Base-by-base conservation (phyloP, 1,140 invertebrate genomes). In the Drosophila sechellia region DNA sequence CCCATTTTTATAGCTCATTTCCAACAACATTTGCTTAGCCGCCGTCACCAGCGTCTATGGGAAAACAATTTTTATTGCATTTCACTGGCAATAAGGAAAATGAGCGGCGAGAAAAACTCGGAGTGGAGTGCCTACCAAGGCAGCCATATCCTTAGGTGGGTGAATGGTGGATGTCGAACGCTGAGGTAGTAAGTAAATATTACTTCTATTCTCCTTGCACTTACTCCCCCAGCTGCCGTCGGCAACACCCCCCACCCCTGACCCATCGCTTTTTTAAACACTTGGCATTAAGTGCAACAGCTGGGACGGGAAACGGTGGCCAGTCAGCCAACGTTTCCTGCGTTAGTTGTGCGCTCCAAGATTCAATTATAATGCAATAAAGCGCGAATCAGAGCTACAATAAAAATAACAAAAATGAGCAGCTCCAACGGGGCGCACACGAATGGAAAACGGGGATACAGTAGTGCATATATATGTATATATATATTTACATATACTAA, bases 331-430 rank as follows among this genome's bases (percentile, higher is more conserved):
- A 59, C 79, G 80, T 89, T 89, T 87, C 79, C 84, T 84, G 83
- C 83, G 79, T 87, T 89, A 83, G 76, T 83, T 89, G 84, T 84
- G 84, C 84, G 84, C 83, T 90, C 78, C 80, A 89, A 89, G 84
- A 89, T 89, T 89, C 84, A 89, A 89, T 89, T 89, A 89, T 89
- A 89, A 89, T 89, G 84, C 84, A 89, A 89, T 89, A 89, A 90
- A 89, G 84, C 84, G 80, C 84, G 84, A 89, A 89, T 89, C 85
- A 89, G 80, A 90, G 84, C 80, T 80, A 79, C 84, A 90, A 89
- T 84, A 89, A 89, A 86, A 86, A 83, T 79, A 89, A 84, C 79
- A 89, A 84, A 74, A 76, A 76, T 57, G 61, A 68, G 68, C 52
- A 54, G 49, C 52, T 54, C 43, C 49, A 40, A 58, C 40, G 61